These are phyloP conservation scores for Aplysia californica DNA, from an alignment of 1,140 invertebrate genomes.

Conservation along the genomic window DNA sequence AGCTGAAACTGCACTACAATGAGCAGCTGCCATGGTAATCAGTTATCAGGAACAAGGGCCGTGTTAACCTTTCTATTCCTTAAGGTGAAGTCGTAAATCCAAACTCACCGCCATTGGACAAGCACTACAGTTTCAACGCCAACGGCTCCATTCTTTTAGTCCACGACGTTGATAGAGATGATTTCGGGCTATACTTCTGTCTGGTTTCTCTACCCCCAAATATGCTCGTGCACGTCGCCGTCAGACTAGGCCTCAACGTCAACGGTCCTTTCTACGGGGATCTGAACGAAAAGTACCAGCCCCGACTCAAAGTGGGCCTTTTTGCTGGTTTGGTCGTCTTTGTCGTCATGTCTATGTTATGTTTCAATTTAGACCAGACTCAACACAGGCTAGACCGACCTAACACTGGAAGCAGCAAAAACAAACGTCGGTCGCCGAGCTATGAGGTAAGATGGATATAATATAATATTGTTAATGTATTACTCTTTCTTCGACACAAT, in stretches of 20 bases:
- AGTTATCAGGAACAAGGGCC: not conserved
- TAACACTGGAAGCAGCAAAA: too few species aligned
- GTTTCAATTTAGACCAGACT: not conserved
- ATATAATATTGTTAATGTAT: too few species aligned
- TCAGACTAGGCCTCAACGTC: slow-evolving; percentile 3
- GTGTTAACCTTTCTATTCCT: not conserved
- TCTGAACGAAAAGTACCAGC: not conserved
- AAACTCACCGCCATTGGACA: not conserved
- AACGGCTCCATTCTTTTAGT: slow-evolving; percentile 9
- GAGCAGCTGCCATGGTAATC: not conserved
- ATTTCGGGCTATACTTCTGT: slow-evolving; percentile 11
- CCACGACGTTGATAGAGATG: not conserved
- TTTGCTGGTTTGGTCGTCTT: not conserved
- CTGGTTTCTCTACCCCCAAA: not conserved
- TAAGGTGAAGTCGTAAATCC: not conserved
- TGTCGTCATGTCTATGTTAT: slow-evolving; percentile 11
- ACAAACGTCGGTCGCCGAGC: too few species aligned
- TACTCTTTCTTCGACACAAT: too few species aligned
- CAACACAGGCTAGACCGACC: not conserved
- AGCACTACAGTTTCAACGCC: not conserved
- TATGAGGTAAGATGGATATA: too few species aligned
- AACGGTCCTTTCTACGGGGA: slow-evolving; percentile 9
- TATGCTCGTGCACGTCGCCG: not conserved
- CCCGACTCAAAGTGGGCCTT: not conserved
- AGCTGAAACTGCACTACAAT: not conserved